phyloP scores from a whole-genome alignment of 2,113 vertebrate species.

The Ceyx margarethae region DNA sequence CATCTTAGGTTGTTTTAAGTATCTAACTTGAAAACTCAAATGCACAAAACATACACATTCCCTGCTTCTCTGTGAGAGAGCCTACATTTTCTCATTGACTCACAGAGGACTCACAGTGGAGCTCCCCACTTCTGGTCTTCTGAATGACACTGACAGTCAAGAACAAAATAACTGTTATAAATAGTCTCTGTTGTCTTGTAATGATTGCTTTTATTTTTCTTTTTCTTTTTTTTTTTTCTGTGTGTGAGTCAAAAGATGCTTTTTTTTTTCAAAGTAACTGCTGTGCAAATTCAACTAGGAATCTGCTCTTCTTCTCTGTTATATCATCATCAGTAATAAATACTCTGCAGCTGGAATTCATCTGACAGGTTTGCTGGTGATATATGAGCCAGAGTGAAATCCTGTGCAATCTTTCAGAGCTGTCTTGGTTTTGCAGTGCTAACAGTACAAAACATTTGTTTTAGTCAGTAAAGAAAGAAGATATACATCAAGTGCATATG shows the following conservation, averaged over 20 bases:
- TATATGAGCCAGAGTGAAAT: background rate
- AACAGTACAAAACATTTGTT: background rate
- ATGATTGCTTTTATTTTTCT: accelerated
- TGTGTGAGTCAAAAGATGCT: background rate
- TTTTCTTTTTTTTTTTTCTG: accelerated
- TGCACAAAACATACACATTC: accelerated
- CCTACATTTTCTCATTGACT: background rate
- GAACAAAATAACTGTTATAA: background rate
- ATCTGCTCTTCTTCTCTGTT: background rate
- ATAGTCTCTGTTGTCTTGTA: background rate
- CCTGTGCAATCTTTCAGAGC: background rate
- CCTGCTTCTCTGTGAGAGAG: background rate
- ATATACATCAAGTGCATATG: background rate
- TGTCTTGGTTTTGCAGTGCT: background rate
- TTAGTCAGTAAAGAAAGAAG: background rate
- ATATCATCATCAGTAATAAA: background rate
- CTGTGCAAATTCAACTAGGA: background rate
- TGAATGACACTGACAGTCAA: background rate
- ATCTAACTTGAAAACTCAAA: background rate
- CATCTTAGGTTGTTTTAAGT: background rate
- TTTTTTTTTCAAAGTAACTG: background rate
- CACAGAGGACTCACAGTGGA: background rate
- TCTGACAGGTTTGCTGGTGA: background rate
- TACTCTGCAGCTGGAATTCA: background rate
- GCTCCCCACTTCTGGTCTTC: background rate